These are phyloP conservation scores for Tanytarsus gracilentus DNA, from an alignment of 2,888 invertebrate species.

Conservation along the genomic window DNA sequence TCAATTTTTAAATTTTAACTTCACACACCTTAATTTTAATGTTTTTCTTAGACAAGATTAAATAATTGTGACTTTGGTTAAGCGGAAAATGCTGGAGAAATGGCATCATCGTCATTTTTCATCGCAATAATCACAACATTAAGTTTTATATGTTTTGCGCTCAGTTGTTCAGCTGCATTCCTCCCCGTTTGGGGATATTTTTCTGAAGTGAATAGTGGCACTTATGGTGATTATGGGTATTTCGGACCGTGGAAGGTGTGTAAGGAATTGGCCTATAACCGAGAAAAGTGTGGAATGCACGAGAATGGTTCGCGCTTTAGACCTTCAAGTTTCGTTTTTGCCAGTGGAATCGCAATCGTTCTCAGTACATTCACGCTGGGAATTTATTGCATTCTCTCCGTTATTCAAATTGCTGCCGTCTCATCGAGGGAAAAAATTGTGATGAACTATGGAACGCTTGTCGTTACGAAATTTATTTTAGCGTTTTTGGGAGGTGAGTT, in stretches of 20 bases:
- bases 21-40: constrained; percentile 28
- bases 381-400: constrained; percentile 67
- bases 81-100: constrained; percentile 18
- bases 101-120: constrained; percentile 24
- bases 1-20: constrained; percentile 20
- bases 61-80: constrained; percentile 1
- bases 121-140: constrained; percentile 45
- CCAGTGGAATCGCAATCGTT: constrained; percentile 72
- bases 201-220: constrained; percentile 49
- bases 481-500: constrained; percentile 68
- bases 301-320: constrained; percentile 63
- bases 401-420: constrained; percentile 80
- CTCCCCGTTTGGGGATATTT: constrained; percentile 83
- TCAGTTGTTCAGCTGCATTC: constrained; percentile 74
- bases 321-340: constrained; percentile 70
- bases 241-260: constrained; percentile 84
- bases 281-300: constrained; percentile 68
- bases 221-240: constrained; percentile 67
- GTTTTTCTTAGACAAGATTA: neutral
- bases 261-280: constrained; percentile 64
- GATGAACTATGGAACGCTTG: constrained; percentile 65
- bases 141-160: constrained; percentile 69
- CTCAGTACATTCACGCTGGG: constrained; percentile 64
- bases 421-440: constrained; percentile 73
- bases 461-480: constrained; percentile 69